Conservation (phyloP, 1,140 invertebrate species). For the Coenobita brevimanus region DNA sequence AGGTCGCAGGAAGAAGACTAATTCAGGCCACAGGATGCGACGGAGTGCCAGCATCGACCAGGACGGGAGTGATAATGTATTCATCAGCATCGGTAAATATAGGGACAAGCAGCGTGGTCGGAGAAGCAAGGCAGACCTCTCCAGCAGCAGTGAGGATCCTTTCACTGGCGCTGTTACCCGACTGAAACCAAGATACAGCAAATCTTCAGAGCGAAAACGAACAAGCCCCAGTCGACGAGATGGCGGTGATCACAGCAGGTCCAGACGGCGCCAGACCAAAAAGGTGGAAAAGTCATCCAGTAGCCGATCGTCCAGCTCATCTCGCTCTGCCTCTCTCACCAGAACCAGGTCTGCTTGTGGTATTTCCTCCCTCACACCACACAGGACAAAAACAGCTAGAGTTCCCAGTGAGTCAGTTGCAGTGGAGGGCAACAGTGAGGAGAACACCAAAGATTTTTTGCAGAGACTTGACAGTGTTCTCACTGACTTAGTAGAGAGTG, state of each 20-base stretch:
- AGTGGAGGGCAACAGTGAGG: conserved; percentile 22
- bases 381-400: neutral
- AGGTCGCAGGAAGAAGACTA: conserved; percentile 15
- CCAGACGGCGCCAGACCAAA: conserved; percentile 20
- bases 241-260: conserved; percentile 3
- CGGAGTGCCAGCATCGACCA: conserved; percentile 44
- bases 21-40: neutral
- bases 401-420: neutral
- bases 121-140: neutral
- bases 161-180: neutral
- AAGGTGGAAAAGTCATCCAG: conserved; percentile 48
- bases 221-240: neutral
- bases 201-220: conserved; percentile 30
- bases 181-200: conserved; percentile 3
- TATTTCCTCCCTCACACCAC: neutral
- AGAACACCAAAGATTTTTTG: conserved; percentile 42
- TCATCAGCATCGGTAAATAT: conserved; percentile 19
- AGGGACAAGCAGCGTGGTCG: conserved; percentile 32
- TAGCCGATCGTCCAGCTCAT: conserved; percentile 46
- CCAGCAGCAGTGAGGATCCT: conserved; percentile 40
- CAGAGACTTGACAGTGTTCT: conserved; percentile 48
- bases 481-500: conserved; percentile 47
- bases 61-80: conserved; percentile 25
- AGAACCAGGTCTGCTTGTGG: neutral
- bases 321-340: conserved; percentile 10